phyloP scores from a whole-genome alignment of 2,797 vertebrate genomes.

The Crax fasciolata region DNA sequence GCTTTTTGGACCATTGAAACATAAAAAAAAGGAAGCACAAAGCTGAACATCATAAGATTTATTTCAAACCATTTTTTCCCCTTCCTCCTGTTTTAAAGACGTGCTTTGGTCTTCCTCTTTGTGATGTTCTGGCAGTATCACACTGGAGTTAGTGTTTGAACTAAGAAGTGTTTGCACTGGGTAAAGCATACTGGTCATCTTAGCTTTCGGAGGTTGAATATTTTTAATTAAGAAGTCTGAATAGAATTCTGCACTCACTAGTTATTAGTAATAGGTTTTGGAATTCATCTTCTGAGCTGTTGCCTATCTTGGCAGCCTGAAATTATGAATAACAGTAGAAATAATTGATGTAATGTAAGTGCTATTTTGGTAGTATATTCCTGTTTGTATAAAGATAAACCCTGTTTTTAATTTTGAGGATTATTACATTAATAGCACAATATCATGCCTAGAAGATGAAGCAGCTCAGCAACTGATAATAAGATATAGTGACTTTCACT shows the following conservation, averaged over 20 bases:
- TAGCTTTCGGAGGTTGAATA: not conserved
- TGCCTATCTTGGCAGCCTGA: not conserved
- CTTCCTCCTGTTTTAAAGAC: conserved; percentile 4
- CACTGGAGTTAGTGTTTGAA: conserved; percentile 9
- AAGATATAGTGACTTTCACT: not conserved
- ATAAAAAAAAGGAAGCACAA: not conserved
- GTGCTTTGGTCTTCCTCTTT: conserved; percentile 21
- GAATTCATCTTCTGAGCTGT: not conserved
- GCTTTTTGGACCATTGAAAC: conserved; percentile 15
- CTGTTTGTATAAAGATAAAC: not conserved
- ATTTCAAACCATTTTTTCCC: not conserved
- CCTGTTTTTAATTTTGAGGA: not conserved
- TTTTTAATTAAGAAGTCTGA: conserved; percentile 13
- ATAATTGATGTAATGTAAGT: not conserved
- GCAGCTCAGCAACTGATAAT: not conserved
- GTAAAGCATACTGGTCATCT: not conserved
- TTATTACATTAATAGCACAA: not conserved
- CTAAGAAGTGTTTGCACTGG: not conserved
- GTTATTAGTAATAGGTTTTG: not conserved
- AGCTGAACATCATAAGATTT: not conserved
- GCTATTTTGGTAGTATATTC: not conserved
- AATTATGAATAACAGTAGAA: not conserved
- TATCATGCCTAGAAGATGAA: not conserved
- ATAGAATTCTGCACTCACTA: not conserved
- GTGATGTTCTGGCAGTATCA: not conserved